Evolutionary conservation across 2,888 invertebrate genomes (phyloP).

Genomic region (Lissocephala sabroskyi): DNA sequence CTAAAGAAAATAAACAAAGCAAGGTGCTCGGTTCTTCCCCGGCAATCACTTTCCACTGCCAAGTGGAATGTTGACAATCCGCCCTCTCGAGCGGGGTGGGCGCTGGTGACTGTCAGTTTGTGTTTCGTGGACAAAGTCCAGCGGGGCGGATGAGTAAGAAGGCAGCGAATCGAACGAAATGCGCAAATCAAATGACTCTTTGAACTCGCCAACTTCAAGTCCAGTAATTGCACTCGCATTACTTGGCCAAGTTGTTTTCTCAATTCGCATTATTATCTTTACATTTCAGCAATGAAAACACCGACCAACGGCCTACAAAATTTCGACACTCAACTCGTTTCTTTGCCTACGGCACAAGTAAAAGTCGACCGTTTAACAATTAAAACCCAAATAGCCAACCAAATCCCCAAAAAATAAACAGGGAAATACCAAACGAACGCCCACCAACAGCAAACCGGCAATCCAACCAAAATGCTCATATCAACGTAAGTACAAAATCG

Average conservation of each 20-base stretch:
- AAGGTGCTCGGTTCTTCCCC: too few species aligned
- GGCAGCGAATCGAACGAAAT: too few species aligned
- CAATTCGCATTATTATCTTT: slow-evolving; percentile 4
- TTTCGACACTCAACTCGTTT: slow-evolving; percentile 21
- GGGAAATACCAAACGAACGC: slow-evolving; percentile 26
- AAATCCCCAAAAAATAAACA: slow-evolving; percentile 33
- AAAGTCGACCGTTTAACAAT: slow-evolving; percentile 3
- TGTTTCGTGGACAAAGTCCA: too few species aligned
- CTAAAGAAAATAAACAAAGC: too few species aligned
- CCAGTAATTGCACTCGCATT: background rate
- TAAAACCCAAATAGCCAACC: slow-evolving; percentile 33
- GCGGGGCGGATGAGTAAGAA: background rate
- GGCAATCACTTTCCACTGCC: too few species aligned
- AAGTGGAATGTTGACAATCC: too few species aligned
- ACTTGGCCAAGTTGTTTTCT: background rate
- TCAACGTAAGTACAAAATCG: slow-evolving; percentile 61
- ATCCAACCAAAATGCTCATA: slow-evolving; percentile 51
- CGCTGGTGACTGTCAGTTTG: too few species aligned
- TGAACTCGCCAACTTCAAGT: slow-evolving; percentile 1
- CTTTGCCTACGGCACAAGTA: slow-evolving; percentile 2
- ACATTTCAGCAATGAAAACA: slow-evolving; percentile 46
- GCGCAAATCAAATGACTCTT: background rate
- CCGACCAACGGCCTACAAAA: slow-evolving; percentile 26
- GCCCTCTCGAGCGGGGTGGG: too few species aligned
- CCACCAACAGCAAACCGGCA: slow-evolving; percentile 18